These are phyloP conservation scores for Drosophila fuyamai DNA, from an alignment of 1,140 invertebrate species.

Conservation along the genomic window DNA sequence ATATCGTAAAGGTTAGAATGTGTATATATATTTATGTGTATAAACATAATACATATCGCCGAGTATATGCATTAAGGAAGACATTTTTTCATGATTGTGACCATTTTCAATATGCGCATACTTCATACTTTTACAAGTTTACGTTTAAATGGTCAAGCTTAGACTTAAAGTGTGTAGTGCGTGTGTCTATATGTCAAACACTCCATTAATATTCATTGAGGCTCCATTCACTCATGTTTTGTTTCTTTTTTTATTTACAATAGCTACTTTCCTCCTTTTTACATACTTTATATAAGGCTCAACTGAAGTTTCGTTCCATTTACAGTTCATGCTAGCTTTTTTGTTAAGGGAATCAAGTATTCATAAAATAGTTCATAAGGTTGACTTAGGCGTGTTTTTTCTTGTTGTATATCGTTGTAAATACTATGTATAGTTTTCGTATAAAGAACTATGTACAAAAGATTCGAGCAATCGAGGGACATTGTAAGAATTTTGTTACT, in stretches of 20 bases:
- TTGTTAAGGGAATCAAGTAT: constrained; percentile 13
- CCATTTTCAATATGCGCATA: constrained; percentile 69
- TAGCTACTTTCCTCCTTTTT: constrained; percentile 29
- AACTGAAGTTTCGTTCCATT: constrained; percentile 62
- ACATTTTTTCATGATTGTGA: constrained; percentile 85
- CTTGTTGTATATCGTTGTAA: constrained; percentile 59
- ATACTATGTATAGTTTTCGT: constrained; percentile 47
- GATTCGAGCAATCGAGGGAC: constrained; percentile 49
- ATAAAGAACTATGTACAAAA: constrained; percentile 77
- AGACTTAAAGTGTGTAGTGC: constrained; percentile 54
- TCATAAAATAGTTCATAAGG: constrained; percentile 3
- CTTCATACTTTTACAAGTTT: constrained; percentile 41
- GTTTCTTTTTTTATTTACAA: constrained; percentile 52
- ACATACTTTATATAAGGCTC: constrained; percentile 60
- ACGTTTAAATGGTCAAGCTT: constrained; percentile 68
- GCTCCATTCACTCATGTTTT: constrained; percentile 36
- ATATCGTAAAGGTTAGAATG: constrained; percentile 43
- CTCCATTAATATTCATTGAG: constrained; percentile 60
- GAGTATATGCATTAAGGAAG: constrained; percentile 83
- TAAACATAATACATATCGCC: constrained; percentile 75
- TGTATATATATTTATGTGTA: constrained; percentile 61
- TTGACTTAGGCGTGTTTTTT: constrained; percentile 10
- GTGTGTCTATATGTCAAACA: constrained; percentile 40
- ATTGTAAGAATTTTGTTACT: constrained; percentile 25
- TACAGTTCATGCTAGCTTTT: constrained; percentile 36